Percentiles rank a stretch among this genome's conserved stretches.
Conservation (phyloP, 2,797 vertebrate species). For the Tympanoctomys barrerae region DNA sequence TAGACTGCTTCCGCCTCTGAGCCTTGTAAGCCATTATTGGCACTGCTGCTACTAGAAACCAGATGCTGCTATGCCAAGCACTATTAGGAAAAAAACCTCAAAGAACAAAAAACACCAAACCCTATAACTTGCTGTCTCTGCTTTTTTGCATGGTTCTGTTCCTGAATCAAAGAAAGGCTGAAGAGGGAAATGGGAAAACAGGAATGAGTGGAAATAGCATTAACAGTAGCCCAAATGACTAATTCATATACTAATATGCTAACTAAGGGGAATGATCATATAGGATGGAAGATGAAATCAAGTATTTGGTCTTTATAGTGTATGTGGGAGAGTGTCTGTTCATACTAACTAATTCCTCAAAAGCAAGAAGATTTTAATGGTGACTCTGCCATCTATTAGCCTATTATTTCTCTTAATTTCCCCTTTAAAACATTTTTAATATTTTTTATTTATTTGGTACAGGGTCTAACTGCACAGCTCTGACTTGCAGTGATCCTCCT, state of each 20-base stretch:
- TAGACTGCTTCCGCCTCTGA: neutral
- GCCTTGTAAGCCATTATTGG: neutral
- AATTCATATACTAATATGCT: neutral
- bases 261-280: neutral
- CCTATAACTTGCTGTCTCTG: neutral
- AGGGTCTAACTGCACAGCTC: too few relatives aligned
- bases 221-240: neutral
- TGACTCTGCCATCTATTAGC: neutral
- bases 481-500: too few relatives aligned
- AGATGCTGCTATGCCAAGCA: neutral
- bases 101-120: neutral
- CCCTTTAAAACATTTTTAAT: too few relatives aligned
- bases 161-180: conserved; percentile 4
- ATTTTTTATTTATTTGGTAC: too few relatives aligned
- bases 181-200: neutral
- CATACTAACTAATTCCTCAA: neutral
- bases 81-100: neutral
- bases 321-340: neutral
- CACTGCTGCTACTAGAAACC: neutral
- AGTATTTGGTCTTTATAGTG: neutral
- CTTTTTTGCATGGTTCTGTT: neutral
- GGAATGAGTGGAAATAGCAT: neutral
- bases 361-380: conserved; percentile 24
- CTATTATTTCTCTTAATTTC: neutral
- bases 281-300: conserved; percentile 6